Conservation (phyloP, 2,113 vertebrate genomes). For the Cercopithecus mona region DNA sequence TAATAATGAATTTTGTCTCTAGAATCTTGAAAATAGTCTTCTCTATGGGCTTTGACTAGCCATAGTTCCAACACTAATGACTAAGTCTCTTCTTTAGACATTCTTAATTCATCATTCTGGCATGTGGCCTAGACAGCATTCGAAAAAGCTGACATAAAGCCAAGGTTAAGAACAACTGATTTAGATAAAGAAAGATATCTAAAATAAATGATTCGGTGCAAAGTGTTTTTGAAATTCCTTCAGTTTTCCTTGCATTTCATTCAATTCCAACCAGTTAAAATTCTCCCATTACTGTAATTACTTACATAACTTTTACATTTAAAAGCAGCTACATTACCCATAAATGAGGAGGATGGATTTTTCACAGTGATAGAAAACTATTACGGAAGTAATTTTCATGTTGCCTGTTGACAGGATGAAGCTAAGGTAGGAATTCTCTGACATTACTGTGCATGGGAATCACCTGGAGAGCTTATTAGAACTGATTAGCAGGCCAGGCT, state of each 20-base stretch:
- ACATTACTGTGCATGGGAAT: background rate
- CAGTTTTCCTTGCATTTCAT: background rate
- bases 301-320: background rate
- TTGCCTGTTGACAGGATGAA: background rate
- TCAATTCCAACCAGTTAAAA: background rate
- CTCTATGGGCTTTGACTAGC: background rate
- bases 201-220: background rate
- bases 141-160: background rate
- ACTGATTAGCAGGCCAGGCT: background rate
- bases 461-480: background rate
- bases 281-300: background rate
- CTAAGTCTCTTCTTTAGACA: background rate
- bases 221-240: slow-evolving; percentile 25
- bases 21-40: background rate
- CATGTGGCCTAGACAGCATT: background rate
- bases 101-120: background rate
- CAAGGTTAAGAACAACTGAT: background rate
- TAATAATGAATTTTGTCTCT: background rate
- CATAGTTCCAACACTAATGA: too few relatives aligned
- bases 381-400: background rate
- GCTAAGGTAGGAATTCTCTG: background rate
- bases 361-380: slow-evolving; percentile 2
- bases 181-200: background rate
- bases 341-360: background rate
- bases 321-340: slow-evolving; percentile 16